Evolutionary conservation across 2,113 vertebrate species (phyloP), one percentile per base, ranked within the genome.

Genomic region (Alectura lathami): DNA sequence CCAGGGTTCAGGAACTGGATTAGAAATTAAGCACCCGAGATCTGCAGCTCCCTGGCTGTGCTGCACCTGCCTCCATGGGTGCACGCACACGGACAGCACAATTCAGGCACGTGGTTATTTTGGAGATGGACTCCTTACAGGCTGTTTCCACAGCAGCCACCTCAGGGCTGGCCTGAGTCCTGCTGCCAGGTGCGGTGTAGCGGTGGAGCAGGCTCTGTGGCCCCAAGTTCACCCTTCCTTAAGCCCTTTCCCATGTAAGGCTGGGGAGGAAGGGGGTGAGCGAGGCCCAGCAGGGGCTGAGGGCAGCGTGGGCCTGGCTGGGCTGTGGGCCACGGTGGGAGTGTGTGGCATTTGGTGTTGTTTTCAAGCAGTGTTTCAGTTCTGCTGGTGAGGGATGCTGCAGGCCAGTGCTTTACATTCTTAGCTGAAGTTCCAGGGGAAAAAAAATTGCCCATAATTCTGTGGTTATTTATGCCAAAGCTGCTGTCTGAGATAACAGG

Each of bases 331-430:
- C 10, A 2, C 14, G 32, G 6, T n/a, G 36, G 0, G 3, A 4
- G 13, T 3, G 0, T 24, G 5, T 24, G 50, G 59, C 2, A 0
- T 3, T 8, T 0, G 38, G 48, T 63, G 54, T 68, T 0, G 0
- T 26, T 74, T 80, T 21, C 8, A 18, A 23, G 45, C 1, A 8
- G 2, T 0, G 2, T 29, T 82, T 47, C 66, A 50, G 69, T 45
- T 26, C 0, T 43, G 45, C 6, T 23, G 3, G 30, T 11, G 30
- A 76, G 75, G 45, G 29, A 29, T 8, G 53, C 47, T 45, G 51
- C 0, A 1, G 48, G n/a, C n/a, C 50, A 34, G 29, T 27, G 51
- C 75, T 48, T 74, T 14, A 11, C 51, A 30, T 26, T 64, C 67
- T 69, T 72, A 62, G 34, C 47, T 57, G 69, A 45, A 70, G 47